Conservation (phyloP, 2,888 invertebrate species). For the Fabriciana adippe region DNA sequence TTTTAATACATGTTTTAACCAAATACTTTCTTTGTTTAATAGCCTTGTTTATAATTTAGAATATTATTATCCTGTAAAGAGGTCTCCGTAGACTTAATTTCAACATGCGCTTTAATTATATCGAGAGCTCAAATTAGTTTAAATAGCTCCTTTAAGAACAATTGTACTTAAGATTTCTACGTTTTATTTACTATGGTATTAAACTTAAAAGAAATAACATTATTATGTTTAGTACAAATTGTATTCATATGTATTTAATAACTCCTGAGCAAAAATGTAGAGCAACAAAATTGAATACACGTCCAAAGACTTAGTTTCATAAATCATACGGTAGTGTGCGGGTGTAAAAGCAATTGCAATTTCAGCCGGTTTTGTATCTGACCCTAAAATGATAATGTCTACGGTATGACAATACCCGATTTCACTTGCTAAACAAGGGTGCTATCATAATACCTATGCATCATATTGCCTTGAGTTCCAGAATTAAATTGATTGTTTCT, state of each 20-base stretch:
- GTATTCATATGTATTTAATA: too few species aligned
- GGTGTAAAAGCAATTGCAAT: constrained; percentile 20
- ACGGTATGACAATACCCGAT: constrained; percentile 35
- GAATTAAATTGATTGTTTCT: constrained; percentile 12
- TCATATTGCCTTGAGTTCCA: constrained; percentile 14
- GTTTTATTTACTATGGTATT: not conserved
- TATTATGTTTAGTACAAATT: too few species aligned
- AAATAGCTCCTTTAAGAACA: constrained; percentile 10
- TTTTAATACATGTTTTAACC: constrained; percentile 15
- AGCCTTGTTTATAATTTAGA: constrained; percentile 26
- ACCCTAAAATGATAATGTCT: constrained; percentile 26
- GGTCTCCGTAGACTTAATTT: constrained; percentile 13
- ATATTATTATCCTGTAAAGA: constrained; percentile 15
- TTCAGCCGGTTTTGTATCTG: constrained; percentile 23
- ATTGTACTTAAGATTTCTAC: not conserved
- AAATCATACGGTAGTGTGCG: constrained; percentile 1
- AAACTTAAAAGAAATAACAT: too few species aligned
- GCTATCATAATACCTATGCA: constrained; percentile 19
- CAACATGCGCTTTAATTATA: constrained; percentile 10
- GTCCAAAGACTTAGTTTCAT: constrained; percentile 9
- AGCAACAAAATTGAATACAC: constrained; percentile 8
- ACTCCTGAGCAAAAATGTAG: constrained; percentile 11
- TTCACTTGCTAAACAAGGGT: constrained; percentile 38
- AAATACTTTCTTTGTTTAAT: constrained; percentile 18
- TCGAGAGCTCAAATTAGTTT: constrained; percentile 22